Evolutionary conservation across 2,888 invertebrate genomes (phyloP).

Genomic region (Pachycephus smyrnensis): DNA sequence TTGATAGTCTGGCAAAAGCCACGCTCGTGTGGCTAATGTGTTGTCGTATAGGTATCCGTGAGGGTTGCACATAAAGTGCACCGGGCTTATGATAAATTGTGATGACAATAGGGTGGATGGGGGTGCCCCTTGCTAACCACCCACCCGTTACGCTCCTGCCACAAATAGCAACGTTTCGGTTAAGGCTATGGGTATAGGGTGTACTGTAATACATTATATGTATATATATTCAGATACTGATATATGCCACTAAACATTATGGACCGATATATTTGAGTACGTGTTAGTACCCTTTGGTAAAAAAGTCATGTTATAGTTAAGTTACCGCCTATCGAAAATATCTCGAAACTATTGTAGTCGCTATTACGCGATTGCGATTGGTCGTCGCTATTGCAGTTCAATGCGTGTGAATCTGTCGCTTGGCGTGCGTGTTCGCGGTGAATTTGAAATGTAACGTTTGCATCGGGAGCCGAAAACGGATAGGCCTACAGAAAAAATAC

Average conservation of each 20-base stretch:
- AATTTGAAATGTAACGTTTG: too few relatives aligned
- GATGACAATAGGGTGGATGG: constrained; percentile 35
- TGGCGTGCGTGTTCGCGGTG: too few relatives aligned
- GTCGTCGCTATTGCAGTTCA: too few relatives aligned
- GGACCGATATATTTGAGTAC: too few relatives aligned
- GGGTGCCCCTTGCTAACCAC: constrained; percentile 2
- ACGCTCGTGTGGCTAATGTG: background rate
- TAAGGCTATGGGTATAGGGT: background rate
- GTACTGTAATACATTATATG: background rate
- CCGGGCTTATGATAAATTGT: constrained; percentile 45
- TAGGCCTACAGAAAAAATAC: too few relatives aligned
- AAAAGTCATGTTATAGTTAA: too few relatives aligned
- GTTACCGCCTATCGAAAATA: too few relatives aligned
- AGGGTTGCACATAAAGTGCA: constrained; percentile 32
- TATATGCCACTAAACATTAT: constrained; percentile 10
- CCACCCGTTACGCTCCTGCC: constrained; percentile 6
- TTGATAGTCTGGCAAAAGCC: background rate
- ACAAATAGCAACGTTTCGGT: constrained; percentile 22
- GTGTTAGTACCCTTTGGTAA: too few relatives aligned
- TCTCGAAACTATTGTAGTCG: too few relatives aligned
- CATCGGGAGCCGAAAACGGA: too few relatives aligned
- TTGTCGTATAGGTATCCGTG: constrained; percentile 27
- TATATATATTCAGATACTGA: constrained; percentile 15
- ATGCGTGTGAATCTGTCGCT: too few relatives aligned
- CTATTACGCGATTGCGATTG: too few relatives aligned